Conservation (phyloP, 2,888 invertebrate species). For the Polyommatus icarus region DNA sequence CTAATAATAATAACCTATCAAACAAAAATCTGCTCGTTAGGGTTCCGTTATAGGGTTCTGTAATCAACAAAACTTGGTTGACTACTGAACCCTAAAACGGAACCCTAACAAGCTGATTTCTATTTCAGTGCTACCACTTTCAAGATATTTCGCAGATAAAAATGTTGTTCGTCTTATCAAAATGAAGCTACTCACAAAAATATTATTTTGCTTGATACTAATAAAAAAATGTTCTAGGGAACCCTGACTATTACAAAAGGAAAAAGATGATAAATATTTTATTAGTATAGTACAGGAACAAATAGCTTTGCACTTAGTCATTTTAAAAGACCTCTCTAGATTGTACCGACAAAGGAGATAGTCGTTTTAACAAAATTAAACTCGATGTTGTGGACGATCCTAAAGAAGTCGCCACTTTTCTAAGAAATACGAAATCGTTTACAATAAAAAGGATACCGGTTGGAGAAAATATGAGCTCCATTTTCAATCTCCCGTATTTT, state of each 20-base stretch:
- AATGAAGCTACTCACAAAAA: too few species aligned
- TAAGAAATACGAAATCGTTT: slow-evolving; percentile 16
- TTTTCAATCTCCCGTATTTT: background rate
- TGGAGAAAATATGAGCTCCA: slow-evolving; percentile 7
- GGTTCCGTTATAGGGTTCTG: too few species aligned
- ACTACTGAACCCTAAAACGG: too few species aligned
- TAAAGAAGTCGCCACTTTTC: slow-evolving; percentile 19
- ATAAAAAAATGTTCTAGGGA: too few species aligned
- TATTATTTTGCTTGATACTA: too few species aligned
- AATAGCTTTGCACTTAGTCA: slow-evolving; percentile 13
- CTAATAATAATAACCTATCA: too few species aligned
- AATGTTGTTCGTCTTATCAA: too few species aligned
- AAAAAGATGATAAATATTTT: background rate
- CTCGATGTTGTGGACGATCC: slow-evolving; percentile 20
- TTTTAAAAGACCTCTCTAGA: slow-evolving; percentile 29
- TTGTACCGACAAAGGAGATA: background rate
- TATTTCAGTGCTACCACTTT: too few species aligned
- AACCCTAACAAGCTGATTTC: too few species aligned
- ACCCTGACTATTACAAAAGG: background rate
- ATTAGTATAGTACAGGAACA: background rate
- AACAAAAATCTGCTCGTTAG: too few species aligned
- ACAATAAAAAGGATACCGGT: slow-evolving; percentile 1
- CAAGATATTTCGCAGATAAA: too few species aligned
- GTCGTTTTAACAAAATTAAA: slow-evolving; percentile 25
- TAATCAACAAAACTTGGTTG: too few species aligned